Evolutionary conservation across 2,888 invertebrate genomes (phyloP), one percentile per base, ranked within the genome.

Genomic region (Heliconius hortense): DNA sequence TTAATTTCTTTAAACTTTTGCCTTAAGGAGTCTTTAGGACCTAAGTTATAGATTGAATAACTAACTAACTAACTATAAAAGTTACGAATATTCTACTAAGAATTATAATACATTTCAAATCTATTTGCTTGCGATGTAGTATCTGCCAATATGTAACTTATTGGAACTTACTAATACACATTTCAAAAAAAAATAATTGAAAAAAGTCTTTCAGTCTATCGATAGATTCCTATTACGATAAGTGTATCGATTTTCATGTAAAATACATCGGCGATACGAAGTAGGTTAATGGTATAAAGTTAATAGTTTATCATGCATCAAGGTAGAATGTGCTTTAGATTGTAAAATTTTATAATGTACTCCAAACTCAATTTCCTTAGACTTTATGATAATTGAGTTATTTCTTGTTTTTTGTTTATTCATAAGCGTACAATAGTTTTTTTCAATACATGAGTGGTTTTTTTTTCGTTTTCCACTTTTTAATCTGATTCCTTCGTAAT

Each of bases 101-200:
- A 56, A n/a, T 56, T 8, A 35, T 21, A 21, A 53, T 56, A n/a
- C 56, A n/a, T 56, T 56, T 56, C 56, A 56, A 56, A 56, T 56
- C n/a, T n/a, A 10, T 56, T n/a, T n/a, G 10, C 56, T n/a, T 56
- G 56, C 10, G 10, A 48, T 15, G 21, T 43, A 18, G 48, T 56
- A n/a, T 56, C 56, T 10, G 56, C 10, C 8, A 56, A 60, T 60
- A 60, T 4, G 4, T 24, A 60, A 15, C 11, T 67, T 11, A 67
- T 15, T 26, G 18, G 1, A 53, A 11, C 4, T 8, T 68, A 13
- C 11, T 53, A 83, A 84, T 85, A 82, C 82, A 82, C 26, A 39
- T 71, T 39, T 24, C 21, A 71, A 35, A 60, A 71, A 62, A 21
- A 71, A 60, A 60, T 7, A 15, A 21, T 8, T 3, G 2, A 21